Evolutionary conservation across 2,888 invertebrate genomes (phyloP), one percentile per base, ranked within the genome.

Genomic region (Amiota mariae): DNA sequence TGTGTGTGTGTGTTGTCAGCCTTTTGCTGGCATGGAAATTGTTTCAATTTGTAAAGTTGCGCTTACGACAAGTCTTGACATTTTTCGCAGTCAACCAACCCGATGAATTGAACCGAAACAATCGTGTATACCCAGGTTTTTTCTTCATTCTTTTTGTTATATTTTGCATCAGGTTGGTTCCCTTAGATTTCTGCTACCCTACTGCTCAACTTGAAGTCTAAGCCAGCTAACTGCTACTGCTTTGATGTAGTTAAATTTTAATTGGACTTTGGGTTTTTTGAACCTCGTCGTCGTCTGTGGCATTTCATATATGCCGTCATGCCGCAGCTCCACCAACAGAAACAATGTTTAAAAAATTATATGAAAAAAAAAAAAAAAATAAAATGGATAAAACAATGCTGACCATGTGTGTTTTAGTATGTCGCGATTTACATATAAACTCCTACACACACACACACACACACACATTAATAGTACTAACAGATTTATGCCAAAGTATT

Each of bases 191-290:
- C 51, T 68, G n/a, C 36, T 24, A 8, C 9, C 8, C 11, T 3
- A 20, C 13, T 54, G 8, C n/a, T 51, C 15, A 20, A 36, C 51
- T 24, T 11, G 51, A 57, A 36, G 36, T 18, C 51, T 68, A 51
- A 49, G 49, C 67, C 51, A 68, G 54, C 67, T 68, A 54, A 68
- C 75, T 76, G 78, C 75, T 79, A 81, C 79, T 80, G 79, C 87
- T 84, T 86, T 85, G 87, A 86, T 87, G 85, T 87, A 83, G 87
- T 85, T 84, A 84, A 85, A 86, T 85, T 85, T 87, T 87, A 87
- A 84, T 87, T 85, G 85, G 86, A 86, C 85, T 86, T 85, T 82
- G 79, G 86, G 79, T 82, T 84, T 84, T 82, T 78, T 18, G 20
- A 36, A 24, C 36, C 48, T 18, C 18, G 24, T 12, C 24, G 77